Base-by-base conservation (phyloP, 2,888 invertebrate species). In the Asteroscopus sphinx region DNA sequence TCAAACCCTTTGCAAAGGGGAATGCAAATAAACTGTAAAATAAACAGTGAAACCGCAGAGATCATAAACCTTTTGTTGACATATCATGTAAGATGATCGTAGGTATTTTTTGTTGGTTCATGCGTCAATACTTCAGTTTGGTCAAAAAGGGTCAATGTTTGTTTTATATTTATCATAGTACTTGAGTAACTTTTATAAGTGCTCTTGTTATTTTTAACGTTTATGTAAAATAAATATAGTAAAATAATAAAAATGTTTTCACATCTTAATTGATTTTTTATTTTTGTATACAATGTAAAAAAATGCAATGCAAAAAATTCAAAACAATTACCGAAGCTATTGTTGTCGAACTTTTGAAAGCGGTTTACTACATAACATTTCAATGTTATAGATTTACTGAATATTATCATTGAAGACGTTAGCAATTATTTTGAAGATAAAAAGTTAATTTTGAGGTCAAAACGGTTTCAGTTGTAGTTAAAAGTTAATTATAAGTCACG, bases 1-100 rank as follows among this genome's bases (percentile, higher is more conserved):
- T 51, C 44, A 62, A 64, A 68, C 32, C 72, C 55, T 71, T 68
- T 61, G 28, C 53, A 17, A 42, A 45, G 45, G 57, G 65, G 70
- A 77, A 76, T 82, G 63, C 61, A 67, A 77, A 77, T 67, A 70
- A 76, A 76, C 53, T 57, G 7, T 17, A 61, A 67, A 77, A 77
- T 67, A 70, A 76, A 76, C 53, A 59, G 7, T 17, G 62, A 70
- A 78, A 76, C 75, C 69, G 25, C 73, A 76, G 64, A 63, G 82
- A 72, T 79, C 73, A 51, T 58, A 36, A 59, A 60, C 73, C 58
- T 28, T 39, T 44, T 56, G 45, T 39, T 57, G 47, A 64, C 68
- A 63, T 66, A 65, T 49, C n/a, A 66, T 71, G 60, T 75, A 72
- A 66, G 66, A 74, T 61, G 57, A 36, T 40, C 25, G 51, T n/a